Evolutionary conservation across 2,888 invertebrate genomes (phyloP), one percentile per base, ranked within the genome.

Genomic region (Crematogaster levior): DNA sequence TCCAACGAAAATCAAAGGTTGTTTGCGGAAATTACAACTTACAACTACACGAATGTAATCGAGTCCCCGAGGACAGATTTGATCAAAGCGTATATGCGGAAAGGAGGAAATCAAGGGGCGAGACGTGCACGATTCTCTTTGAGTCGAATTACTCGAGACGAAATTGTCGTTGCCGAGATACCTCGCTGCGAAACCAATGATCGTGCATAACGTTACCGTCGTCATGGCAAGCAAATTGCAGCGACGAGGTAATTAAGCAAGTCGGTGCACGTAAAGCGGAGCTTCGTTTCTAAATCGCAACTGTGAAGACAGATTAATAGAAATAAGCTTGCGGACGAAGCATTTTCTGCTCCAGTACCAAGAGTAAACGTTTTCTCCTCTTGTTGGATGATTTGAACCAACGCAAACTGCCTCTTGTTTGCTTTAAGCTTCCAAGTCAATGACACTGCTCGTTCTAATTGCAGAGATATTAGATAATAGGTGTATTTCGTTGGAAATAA

Each of bases 1-100:
- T 51, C 37, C 24, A 18, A 63, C 56, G 43, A 34, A 56, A 77
- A 68, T 56, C 68, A 66, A 66, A 66, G 43, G 12, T 12, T 53
- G 56, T 68, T 56, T 56, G 56, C n/a, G 68, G 30, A 68, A 77
- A 77, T 77, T 66, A 43, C 68, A 66, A 53, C 15, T 77, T 66
- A 51, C n/a, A n/a, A n/a, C n/a, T n/a, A n/a, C 15, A 68, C 18
- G 18, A 77, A 66, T 43, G 53, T 30, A 56, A 43, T n/a, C 30
- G 43, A 53, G 40, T 65, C 40, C n/a, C n/a, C 37, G 37, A 65
- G 40, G 53, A 46, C 58, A 70, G 43, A 40, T 56, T 34, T 34
- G 77, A 68, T 79, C 77, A 56, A 77, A 77, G 77, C 53, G 24
- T 18, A 9, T 34, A 30, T 15, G 51, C 48, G 51, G 6, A 30